phyloP scores from a whole-genome alignment of 1,140 invertebrate genomes.

The Drosophila punjabiensis region DNA sequence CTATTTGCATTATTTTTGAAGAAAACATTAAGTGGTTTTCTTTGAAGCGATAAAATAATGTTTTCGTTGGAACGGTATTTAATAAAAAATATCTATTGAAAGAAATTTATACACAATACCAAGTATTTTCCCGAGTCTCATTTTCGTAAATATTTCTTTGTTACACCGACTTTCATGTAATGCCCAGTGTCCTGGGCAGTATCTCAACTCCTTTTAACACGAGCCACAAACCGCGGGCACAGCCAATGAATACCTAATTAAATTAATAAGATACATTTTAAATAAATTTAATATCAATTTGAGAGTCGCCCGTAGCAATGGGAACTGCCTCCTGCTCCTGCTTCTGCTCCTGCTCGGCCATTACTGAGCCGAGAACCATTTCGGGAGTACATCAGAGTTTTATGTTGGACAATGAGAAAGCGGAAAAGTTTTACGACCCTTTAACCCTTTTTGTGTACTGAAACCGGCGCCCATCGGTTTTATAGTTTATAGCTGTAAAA shows the following conservation, averaged over 20 bases:
- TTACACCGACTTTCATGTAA: background rate
- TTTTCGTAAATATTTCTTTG: background rate
- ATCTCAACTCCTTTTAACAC: background rate
- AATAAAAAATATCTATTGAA: background rate
- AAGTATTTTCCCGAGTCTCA: background rate
- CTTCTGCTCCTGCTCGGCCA: background rate
- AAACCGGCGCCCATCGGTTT: conserved; percentile 52
- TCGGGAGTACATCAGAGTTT: conserved; percentile 55
- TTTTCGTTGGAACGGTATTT: background rate
- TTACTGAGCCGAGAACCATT: conserved; percentile 4
- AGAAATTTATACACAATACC: background rate
- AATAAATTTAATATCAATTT: conserved; percentile 65
- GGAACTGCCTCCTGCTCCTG: background rate
- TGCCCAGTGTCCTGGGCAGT: background rate
- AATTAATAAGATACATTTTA: conserved; percentile 69
- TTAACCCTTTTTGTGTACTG: conserved; percentile 52
- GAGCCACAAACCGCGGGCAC: conserved; percentile 10
- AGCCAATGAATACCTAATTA: conserved; percentile 57
- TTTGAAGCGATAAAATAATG: background rate
- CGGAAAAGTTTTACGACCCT: conserved; percentile 66
- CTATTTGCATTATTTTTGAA: background rate
- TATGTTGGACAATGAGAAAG: conserved; percentile 59
- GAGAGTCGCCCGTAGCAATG: conserved; percentile 34
- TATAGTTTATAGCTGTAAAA: conserved; percentile 65
- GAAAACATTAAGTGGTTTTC: background rate